A percentile compares a stretch with the other conserved stretches of the same genome.
Conservation (phyloP, 2,113 vertebrate genomes). For the Sitta europaea region DNA sequence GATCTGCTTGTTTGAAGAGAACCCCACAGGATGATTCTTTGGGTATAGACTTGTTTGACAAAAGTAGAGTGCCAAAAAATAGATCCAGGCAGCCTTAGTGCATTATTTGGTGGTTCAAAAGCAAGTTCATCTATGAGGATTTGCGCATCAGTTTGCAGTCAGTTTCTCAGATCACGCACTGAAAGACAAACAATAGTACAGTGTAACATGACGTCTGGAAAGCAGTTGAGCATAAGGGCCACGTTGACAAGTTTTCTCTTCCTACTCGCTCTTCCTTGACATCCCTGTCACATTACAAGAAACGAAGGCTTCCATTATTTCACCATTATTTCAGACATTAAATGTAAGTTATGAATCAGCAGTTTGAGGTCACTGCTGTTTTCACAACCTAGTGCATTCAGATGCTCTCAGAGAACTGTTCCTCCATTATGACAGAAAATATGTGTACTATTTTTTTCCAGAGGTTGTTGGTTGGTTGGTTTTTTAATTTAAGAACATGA, state of each 20-base stretch:
- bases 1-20: not conserved
- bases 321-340: not conserved
- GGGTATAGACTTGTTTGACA: not conserved
- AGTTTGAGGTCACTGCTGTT: not conserved
- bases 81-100: not conserved
- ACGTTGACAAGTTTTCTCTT: not conserved
- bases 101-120: not conserved
- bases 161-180: not conserved
- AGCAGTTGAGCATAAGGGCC: not conserved
- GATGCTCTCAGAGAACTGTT: not conserved
- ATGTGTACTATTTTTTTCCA: not conserved
- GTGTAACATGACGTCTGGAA: not conserved
- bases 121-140: not conserved
- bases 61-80: not conserved
- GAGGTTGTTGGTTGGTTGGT: not conserved
- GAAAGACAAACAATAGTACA: not conserved
- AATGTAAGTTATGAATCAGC: not conserved
- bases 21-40: not conserved
- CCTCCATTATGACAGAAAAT: not conserved
- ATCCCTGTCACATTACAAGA: not conserved
- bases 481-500: not conserved
- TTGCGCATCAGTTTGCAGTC: not conserved
- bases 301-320: not conserved
- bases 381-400: not conserved
- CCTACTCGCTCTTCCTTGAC: not conserved